Base-by-base conservation (phyloP, 2,888 invertebrate species). In the Eueremaeus valkanovi region DNA sequence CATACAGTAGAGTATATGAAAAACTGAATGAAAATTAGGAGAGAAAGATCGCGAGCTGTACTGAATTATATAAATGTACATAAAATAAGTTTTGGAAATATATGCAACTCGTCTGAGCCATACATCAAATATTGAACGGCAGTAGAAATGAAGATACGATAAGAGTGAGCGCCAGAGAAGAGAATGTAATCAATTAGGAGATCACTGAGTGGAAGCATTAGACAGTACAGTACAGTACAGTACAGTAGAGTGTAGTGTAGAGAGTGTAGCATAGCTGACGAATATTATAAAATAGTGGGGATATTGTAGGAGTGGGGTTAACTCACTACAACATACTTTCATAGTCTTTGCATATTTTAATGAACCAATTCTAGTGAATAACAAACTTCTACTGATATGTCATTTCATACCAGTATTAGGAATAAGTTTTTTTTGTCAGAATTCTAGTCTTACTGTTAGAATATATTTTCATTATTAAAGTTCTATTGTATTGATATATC, bases 161-260 rank as follows among this genome's bases (percentile, higher is more conserved):
- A 24, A 36, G 24, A 68, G 68, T 11, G 33, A 63, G n/a, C n/a
- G n/a, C n/a, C n/a, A 63, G 61, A 63, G 61, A 33, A 63, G 61
- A 68, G 68, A 68, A 68, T 68, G 68, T 68, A 68, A 68, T 68
- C 68, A 68, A 68, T 68, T 68, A 68, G n/a, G 40, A 68, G 68
- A 68, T 68, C 68, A 68, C 36, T 68, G 68, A 68, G 68, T 68
- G 68, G 68, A 68, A 68, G 68, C 33, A 68, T 68, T 68, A 55
- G 29, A 24, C 55, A n/a, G n/a, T n/a, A n/a, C n/a, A n/a, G n/a
- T n/a, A 68, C 40, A 66, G 66, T n/a, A 16, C 5, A 27, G 27
- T 16, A 55, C 1, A 55, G 55, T 16, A 45, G 45, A n/a, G n/a
- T n/a, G n/a, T n/a, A n/a, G n/a, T n/a, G n/a, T n/a, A n/a, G n/a